Conservation (phyloP, 2,113 vertebrate species). For the Natator depressus region DNA sequence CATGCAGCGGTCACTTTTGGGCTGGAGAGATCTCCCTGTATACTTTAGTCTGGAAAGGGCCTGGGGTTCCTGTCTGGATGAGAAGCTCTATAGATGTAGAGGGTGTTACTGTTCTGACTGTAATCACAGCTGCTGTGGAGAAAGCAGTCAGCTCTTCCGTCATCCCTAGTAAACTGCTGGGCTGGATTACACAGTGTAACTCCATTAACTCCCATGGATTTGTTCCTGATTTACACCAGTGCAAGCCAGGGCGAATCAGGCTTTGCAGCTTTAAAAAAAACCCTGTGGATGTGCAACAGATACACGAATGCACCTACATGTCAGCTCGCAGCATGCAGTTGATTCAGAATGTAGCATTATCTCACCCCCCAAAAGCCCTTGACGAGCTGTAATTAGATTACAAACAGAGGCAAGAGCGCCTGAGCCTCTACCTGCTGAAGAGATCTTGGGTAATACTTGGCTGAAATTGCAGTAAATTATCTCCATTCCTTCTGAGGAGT, state of each 20-base stretch:
- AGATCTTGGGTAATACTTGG: background rate
- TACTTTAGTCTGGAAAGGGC: background rate
- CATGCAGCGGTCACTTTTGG: background rate
- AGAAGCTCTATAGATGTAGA: background rate
- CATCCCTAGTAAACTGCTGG: background rate
- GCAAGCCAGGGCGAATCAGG: background rate
- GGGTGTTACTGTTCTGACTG: background rate
- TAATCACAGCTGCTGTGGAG: background rate
- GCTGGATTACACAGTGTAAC: background rate
- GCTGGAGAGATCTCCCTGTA: background rate
- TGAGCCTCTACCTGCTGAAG: background rate
- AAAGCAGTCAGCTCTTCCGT: background rate
- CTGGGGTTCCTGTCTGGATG: background rate
- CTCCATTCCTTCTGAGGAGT: constrained; percentile 36
- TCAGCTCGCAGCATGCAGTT: background rate
- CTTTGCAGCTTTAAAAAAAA: background rate
- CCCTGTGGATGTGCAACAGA: background rate
- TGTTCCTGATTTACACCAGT: background rate
- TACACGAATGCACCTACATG: background rate
- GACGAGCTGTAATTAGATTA: background rate
- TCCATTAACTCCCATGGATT: background rate
- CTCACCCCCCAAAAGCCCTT: background rate
- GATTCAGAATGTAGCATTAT: background rate
- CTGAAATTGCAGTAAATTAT: constrained; percentile 17
- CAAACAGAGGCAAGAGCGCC: background rate